Percentiles rank a stretch among this genome's conserved stretches.
These are phyloP conservation scores for Geococcyx californianus DNA, from an alignment of 2,113 vertebrate species.

Conservation along the genomic window DNA sequence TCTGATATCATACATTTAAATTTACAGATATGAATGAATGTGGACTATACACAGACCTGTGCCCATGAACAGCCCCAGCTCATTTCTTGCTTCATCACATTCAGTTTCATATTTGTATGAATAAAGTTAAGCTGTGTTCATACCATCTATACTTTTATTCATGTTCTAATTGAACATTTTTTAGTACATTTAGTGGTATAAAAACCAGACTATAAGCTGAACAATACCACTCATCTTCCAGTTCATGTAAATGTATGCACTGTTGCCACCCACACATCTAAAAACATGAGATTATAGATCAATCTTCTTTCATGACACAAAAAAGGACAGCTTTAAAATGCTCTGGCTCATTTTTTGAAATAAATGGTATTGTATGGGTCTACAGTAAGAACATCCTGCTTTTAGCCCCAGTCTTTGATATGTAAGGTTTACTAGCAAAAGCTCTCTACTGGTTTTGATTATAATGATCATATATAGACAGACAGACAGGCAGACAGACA, in stretches of 20 bases:
- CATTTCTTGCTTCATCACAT: neutral
- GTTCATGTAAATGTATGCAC: conserved; percentile 27
- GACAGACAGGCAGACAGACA: neutral
- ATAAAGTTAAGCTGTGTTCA: neutral
- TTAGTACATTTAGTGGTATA: neutral
- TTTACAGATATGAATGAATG: neutral
- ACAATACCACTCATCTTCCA: neutral
- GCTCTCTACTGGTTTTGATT: neutral
- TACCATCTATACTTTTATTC: neutral
- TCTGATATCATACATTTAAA: neutral
- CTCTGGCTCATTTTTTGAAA: neutral
- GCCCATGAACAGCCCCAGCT: neutral
- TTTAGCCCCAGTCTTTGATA: neutral
- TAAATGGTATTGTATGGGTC: neutral
- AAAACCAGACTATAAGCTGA: neutral
- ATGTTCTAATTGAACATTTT: neutral
- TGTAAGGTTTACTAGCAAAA: neutral
- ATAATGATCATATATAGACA: neutral
- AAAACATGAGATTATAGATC: neutral
- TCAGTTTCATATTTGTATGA: neutral
- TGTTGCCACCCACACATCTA: neutral
- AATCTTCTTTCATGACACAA: neutral
- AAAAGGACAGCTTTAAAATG: neutral
- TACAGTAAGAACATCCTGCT: neutral
- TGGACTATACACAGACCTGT: neutral